Conservation (phyloP, 2,888 invertebrate species). For the Alviniconcha strummeri region DNA sequence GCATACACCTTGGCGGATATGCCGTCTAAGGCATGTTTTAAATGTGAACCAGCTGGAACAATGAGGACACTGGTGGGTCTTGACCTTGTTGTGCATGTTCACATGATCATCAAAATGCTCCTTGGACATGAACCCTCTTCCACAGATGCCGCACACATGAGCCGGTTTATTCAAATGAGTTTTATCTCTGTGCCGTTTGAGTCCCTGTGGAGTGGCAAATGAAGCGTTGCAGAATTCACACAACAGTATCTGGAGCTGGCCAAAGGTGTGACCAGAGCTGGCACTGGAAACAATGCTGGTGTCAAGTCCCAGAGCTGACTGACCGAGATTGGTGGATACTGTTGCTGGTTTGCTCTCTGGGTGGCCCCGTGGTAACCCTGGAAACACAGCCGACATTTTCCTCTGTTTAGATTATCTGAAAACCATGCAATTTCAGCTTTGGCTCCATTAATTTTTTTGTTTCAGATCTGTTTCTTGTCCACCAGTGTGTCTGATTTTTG, state of each 20-base stretch:
- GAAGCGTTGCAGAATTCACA: slow-evolving; percentile 22
- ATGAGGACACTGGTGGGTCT: slow-evolving; percentile 32
- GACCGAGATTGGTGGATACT: too few relatives aligned
- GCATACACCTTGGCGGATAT: slow-evolving; percentile 15
- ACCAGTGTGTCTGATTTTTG: too few relatives aligned
- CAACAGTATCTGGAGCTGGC: neutral
- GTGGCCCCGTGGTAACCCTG: too few relatives aligned
- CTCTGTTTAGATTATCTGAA: too few relatives aligned
- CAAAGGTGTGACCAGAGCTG: too few relatives aligned
- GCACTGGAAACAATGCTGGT: too few relatives aligned
- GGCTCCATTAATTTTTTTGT: too few relatives aligned
- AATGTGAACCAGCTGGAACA: slow-evolving; percentile 34
- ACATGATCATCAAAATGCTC: slow-evolving; percentile 35
- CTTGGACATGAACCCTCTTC: slow-evolving; percentile 33
- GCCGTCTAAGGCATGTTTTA: slow-evolving; percentile 32
- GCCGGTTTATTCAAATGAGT: slow-evolving; percentile 9
- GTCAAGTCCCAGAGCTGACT: too few relatives aligned
- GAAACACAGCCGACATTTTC: too few relatives aligned
- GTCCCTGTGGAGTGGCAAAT: slow-evolving; percentile 14
- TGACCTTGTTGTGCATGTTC: slow-evolving; percentile 37
- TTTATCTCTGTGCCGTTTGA: slow-evolving; percentile 32
- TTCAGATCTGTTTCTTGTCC: too few relatives aligned
- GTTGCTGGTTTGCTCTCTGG: too few relatives aligned
- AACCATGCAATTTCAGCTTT: too few relatives aligned
- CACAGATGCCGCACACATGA: slow-evolving; percentile 34